A percentile compares a stretch with the other conserved stretches of the same genome.
phyloP scores from a whole-genome alignment of 2,797 vertebrate genomes.

The Cirrhinus molitorella region DNA sequence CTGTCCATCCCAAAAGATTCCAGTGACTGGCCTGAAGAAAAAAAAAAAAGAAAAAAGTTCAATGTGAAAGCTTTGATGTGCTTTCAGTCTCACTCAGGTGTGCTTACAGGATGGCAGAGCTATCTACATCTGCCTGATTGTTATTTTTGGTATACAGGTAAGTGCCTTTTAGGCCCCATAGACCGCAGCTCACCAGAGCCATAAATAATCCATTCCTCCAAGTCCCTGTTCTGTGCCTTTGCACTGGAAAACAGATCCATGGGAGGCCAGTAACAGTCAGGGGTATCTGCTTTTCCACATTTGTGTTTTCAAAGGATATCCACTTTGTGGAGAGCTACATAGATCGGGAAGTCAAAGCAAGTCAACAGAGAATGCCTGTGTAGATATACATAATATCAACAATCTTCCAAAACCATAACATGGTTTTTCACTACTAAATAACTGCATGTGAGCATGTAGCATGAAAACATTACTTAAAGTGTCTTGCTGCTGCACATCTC shows the following conservation, averaged over 20 bases:
- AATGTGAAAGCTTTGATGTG: conserved; percentile 13
- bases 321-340: not conserved
- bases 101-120: not conserved
- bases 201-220: conserved; percentile 37
- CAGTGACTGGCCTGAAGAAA: not conserved
- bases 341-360: not conserved
- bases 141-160: conserved; percentile 44
- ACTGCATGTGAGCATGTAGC: not conserved
- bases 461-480: not conserved
- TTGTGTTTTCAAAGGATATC: conserved; percentile 1
- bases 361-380: not conserved
- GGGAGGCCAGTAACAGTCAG: not conserved
- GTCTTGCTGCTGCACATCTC: not conserved
- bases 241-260: not conserved
- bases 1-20: conserved; percentile 50
- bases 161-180: conserved; percentile 25
- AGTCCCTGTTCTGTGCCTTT: not conserved
- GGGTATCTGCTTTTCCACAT: not conserved
- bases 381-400: not conserved
- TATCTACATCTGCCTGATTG: conserved; percentile 27
- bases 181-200: not conserved
- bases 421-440: conserved; percentile 7
- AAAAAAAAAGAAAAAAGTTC: not conserved
- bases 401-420: not conserved
- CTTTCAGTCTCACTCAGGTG: conserved; percentile 1